Evolutionary conservation across 2,113 vertebrate genomes (phyloP).

Genomic region (Aplodontia rufa): DNA sequence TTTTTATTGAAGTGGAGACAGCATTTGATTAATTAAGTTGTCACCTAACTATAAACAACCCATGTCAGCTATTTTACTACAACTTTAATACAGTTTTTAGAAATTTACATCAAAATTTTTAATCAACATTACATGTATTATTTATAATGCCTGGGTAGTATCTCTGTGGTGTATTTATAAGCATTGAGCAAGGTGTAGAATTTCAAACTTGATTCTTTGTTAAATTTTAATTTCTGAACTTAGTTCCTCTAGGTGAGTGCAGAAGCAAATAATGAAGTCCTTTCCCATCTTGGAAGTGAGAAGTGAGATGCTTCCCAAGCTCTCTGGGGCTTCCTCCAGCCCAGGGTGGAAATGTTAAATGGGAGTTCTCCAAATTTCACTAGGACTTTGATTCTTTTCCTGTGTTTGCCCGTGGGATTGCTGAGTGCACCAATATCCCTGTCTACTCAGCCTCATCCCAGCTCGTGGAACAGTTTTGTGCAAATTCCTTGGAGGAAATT

Average conservation of each 20-base stretch:
- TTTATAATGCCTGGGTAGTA: slow-evolving; percentile 81
- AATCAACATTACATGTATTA: slow-evolving; percentile 85
- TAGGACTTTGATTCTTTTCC: slow-evolving; percentile 53
- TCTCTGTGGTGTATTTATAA: slow-evolving; percentile 82
- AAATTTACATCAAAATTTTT: slow-evolving; percentile 86
- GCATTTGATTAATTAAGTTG: slow-evolving; percentile 83
- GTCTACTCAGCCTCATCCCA: neutral
- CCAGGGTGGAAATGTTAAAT: neutral
- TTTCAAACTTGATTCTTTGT: slow-evolving; percentile 84
- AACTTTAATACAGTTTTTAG: slow-evolving; percentile 86
- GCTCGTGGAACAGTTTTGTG: neutral
- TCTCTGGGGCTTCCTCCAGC: slow-evolving; percentile 14
- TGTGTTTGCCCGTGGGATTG: slow-evolving; percentile 51
- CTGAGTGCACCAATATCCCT: slow-evolving; percentile 44
- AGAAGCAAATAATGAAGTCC: slow-evolving; percentile 65
- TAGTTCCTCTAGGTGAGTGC: slow-evolving; percentile 79
- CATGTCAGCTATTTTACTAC: slow-evolving; percentile 83
- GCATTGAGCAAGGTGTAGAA: slow-evolving; percentile 81
- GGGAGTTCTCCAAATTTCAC: neutral
- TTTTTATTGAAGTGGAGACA: slow-evolving; percentile 75
- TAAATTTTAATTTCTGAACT: slow-evolving; percentile 83
- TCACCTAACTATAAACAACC: slow-evolving; percentile 79
- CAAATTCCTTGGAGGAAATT: neutral
- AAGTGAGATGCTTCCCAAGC: slow-evolving; percentile 44
- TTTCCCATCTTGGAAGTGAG: slow-evolving; percentile 67